A percentile compares a stretch with the other conserved stretches of the same genome.
Evolutionary conservation across 2,113 vertebrate species (phyloP).

Genomic region (Cinclus cinclus): DNA sequence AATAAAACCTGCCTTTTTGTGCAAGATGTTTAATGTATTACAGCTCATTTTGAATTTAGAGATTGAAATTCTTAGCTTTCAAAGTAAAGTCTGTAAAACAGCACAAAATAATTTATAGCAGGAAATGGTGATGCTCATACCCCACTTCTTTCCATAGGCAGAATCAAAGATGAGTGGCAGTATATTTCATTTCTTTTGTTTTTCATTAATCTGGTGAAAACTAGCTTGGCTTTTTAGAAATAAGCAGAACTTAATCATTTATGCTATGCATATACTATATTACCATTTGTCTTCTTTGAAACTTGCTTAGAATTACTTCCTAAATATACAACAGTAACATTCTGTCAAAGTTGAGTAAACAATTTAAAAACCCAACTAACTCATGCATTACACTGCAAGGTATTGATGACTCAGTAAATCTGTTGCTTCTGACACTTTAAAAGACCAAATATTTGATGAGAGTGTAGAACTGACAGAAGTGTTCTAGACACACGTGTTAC

Average conservation of each 20-base stretch:
- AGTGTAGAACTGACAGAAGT: neutral
- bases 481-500: fast-evolving
- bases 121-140: neutral
- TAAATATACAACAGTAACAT: neutral
- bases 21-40: neutral
- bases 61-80: neutral
- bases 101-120: neutral
- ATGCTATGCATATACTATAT: fast-evolving
- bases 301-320: neutral
- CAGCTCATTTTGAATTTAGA: neutral
- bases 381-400: neutral
- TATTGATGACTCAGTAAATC: neutral
- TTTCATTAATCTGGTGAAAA: neutral
- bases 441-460: neutral
- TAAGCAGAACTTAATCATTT: neutral
- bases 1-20: neutral
- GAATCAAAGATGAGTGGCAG: neutral
- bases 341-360: neutral
- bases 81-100: neutral
- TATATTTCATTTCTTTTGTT: neutral
- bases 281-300: neutral
- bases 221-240: neutral
- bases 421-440: neutral
- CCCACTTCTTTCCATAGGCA: neutral
- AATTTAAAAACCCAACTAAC: neutral